phyloP scores from a whole-genome alignment of 2,797 vertebrate species.

The Lindbergichthys nudifrons region DNA sequence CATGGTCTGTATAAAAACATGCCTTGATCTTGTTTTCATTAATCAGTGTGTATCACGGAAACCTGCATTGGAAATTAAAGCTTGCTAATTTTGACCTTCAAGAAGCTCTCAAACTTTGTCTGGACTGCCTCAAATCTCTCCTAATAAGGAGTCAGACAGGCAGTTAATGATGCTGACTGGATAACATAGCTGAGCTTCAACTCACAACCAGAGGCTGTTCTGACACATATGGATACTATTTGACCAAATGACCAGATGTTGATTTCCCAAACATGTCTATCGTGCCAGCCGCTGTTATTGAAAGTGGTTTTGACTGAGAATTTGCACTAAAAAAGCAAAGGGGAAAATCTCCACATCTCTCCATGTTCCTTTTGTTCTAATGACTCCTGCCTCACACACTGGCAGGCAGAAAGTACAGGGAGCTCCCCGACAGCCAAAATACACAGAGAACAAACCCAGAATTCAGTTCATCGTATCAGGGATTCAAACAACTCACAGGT shows the following conservation, averaged over 20 bases:
- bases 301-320: constrained; percentile 55
- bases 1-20: neutral
- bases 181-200: constrained; percentile 65
- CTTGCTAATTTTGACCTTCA: constrained; percentile 44
- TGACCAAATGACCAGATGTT: constrained; percentile 76
- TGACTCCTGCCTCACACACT: constrained; percentile 22
- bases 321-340: constrained; percentile 41
- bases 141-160: constrained; percentile 66
- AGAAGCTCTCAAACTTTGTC: constrained; percentile 37
- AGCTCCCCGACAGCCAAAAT: constrained; percentile 27
- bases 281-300: constrained; percentile 66
- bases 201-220: constrained; percentile 65
- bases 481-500: constrained; percentile 9
- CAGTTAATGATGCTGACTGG: constrained; percentile 58
- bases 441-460: constrained; percentile 18
- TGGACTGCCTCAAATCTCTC: constrained; percentile 54
- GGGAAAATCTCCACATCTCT: constrained; percentile 33
- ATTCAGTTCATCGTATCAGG: constrained; percentile 15
- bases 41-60: constrained; percentile 24
- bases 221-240: constrained; percentile 74
- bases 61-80: constrained; percentile 35
- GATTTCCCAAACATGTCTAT: constrained; percentile 72
- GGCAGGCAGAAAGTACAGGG: constrained; percentile 18
- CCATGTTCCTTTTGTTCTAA: constrained; percentile 35
- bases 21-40: constrained; percentile 33